Evolutionary conservation across 1,140 invertebrate genomes (phyloP), one percentile per base, ranked within the genome.

Genomic region (Ladona fulva): DNA sequence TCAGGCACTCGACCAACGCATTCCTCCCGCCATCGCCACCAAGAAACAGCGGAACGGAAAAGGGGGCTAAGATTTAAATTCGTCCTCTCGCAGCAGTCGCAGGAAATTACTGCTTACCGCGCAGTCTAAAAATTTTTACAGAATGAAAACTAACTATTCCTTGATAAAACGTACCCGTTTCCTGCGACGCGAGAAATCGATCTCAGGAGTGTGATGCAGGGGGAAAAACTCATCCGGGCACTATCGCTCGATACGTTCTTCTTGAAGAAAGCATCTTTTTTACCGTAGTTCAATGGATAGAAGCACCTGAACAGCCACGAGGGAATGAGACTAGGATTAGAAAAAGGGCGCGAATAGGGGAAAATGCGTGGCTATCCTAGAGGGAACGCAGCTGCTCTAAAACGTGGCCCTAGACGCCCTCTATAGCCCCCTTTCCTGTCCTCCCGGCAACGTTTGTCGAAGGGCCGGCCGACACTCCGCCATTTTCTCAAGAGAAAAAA

Each of bases 1-100:
- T n/a, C n/a, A n/a, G n/a, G n/a, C n/a, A n/a, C n/a, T 66, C 52
- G 52, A 66, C 52, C 52, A 66, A 66, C 52, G 52, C 52, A 66
- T 22, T 66, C n/a, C 52, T 66, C 14, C 14, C 12, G 1, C n/a
- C 52, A 6, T 12, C 52, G 52, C 52, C 16, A 22, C 52, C 52
- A 66, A 66, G 52, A 66, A 66, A 66, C 5, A 66, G 52, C 3
- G 12, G 52, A 66, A 37, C 29, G 29, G 29, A 37, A 37, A 37
- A 37, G 1, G 3, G n/a, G 52, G 52, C 52, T 12, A 22, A 66
- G 3, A 66, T 66, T 66, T 66, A 66, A 66, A 66, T 66, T 66
- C 52, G 12, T 66, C 5, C 12, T 12, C 14, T 19, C 52, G 29
- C 52, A 12, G 10, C 44, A 52, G 52, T 6, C 52, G 52, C 29